Base-by-base conservation (phyloP, 1,140 invertebrate genomes). In the Leptoteleia sp. region DNA sequence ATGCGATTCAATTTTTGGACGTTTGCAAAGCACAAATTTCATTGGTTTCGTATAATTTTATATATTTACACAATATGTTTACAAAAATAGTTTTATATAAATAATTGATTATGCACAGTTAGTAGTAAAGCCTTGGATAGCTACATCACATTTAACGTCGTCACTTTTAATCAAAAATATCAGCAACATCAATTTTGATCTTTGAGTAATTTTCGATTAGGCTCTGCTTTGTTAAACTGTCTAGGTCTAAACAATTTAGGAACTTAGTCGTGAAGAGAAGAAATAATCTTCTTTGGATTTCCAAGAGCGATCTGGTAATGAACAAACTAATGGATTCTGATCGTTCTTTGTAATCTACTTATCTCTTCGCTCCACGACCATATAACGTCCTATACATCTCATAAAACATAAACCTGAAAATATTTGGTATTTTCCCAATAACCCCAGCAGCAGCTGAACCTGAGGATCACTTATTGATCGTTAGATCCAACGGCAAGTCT, bases 401-500 rank as follows among this genome's bases (percentile, higher is more conserved):
- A 37, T 33, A 48, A 52, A 27, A 25, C 48, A 9, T 70, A 50
- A 57, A 31, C 25, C 43, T 50, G 9, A 12, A 40, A 59, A 72
- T 78, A 67, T 78, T 78, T 78, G 76, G 76, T 65, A 72, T 78
- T n/a, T 12, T 42, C 19, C 7, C 35, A 31, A 2, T 25, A 3
- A 25, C 22, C 22, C 22, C 22, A 25, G 3, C 22, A 3, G 3
- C 22, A 25, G n/a, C n/a, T n/a, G n/a, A n/a, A n/a, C n/a, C n/a
- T n/a, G n/a, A n/a, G 6, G 22, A 48, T 55, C 27, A 89, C 38
- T 90, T 90, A 38, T 87, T 86, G 25, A 90, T 65, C 7, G 89
- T 90, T 6, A 90, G 65, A 35, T 90, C 89, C 17, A 90, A 57
- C 3, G 89, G 89, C 25, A 90, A 62, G 52, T 89, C 89, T 61